Percentiles rank a stretch among this genome's conserved stretches.
phyloP scores from a whole-genome alignment of 2,888 invertebrate genomes.

The Cordilura impudica region DNA sequence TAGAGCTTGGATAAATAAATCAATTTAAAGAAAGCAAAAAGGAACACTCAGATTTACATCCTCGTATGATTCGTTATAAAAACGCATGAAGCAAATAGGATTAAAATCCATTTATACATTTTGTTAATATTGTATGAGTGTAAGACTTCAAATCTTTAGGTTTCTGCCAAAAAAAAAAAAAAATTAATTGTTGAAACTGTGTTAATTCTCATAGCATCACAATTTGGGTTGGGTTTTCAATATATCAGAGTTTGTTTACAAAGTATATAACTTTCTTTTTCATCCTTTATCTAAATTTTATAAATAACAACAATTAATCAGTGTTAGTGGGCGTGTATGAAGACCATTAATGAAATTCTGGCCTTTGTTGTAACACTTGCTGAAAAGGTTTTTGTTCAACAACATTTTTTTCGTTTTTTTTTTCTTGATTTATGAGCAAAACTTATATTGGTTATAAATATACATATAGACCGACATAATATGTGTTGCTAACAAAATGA shows the following conservation, averaged over 20 bases:
- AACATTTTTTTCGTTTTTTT: neutral
- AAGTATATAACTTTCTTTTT: neutral
- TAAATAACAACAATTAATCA: slow-evolving; percentile 8
- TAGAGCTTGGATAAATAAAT: too few relatives aligned
- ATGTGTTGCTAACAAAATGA: neutral
- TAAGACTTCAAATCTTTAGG: too few relatives aligned
- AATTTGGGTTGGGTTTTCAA: too few relatives aligned
- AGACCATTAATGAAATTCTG: neutral
- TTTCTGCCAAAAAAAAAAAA: too few relatives aligned
- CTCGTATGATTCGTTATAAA: too few relatives aligned
- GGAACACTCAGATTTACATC: too few relatives aligned
- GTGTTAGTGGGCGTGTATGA: neutral
- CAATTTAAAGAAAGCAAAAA: too few relatives aligned
- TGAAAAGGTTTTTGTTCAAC: neutral
- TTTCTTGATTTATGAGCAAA: slow-evolving; percentile 21
- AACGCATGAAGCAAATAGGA: too few relatives aligned
- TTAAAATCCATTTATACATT: too few relatives aligned
- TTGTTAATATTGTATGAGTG: too few relatives aligned
- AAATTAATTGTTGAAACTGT: too few relatives aligned
- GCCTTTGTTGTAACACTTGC: neutral
- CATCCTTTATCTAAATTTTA: neutral
- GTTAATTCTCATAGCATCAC: too few relatives aligned
- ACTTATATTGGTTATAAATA: slow-evolving; percentile 25
- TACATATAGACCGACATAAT: neutral
- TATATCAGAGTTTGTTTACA: neutral